Base-by-base conservation (phyloP, 37 sponge, comb jelly and placozoan genomes). In the Theonella swinhoei region DNA sequence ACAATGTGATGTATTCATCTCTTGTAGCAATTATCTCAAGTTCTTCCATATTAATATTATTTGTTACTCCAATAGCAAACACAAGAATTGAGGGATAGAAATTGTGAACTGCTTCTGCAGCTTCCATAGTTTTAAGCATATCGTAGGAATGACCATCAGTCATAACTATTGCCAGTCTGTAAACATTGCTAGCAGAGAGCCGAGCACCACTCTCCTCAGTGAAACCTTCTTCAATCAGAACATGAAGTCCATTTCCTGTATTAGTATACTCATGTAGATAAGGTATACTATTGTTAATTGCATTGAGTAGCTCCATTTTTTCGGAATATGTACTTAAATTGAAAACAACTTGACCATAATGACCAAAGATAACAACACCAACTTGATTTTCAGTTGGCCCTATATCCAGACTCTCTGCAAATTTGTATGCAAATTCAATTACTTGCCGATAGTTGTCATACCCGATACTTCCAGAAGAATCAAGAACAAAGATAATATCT, bases 31-130 rank as follows among this genome's bases (percentile, higher is more conserved):
- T 88, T 25, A 58, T 77, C 17, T 67, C 42, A 0, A 88, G 30
- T 33, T 88, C 88, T 0, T 30, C 41, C 47, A 67, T 37, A 39
- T 81, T 75, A 19, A 74, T 67, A 3, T 31, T 32, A 8, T 47
- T 39, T 20, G 75, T 62, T 11, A 88, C 37, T 0, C 88, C 88
- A 67, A 88, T 64, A 0, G 82, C 81, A 76, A 66, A 88, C 38
- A 80, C 82, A 20, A 70, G 73, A 0, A 88, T 78, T 7, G 62
- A 41, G 5, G 32, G 68, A 1, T 24, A 47, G 54, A 14, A 47
- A 47, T 47, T 47, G 4, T 60, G 64, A 26, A 80, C 36, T 25
- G 70, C 70, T 29, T 43, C 19, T 29, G 88, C 88, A 35, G 81
- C 54, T 8, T 80, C 62, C n/a, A n/a, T n/a, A n/a, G n/a, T n/a